Evolutionary conservation across 1,140 invertebrate genomes (phyloP), one percentile per base, ranked within the genome.

Genomic region (Hycleus phaleratus): DNA sequence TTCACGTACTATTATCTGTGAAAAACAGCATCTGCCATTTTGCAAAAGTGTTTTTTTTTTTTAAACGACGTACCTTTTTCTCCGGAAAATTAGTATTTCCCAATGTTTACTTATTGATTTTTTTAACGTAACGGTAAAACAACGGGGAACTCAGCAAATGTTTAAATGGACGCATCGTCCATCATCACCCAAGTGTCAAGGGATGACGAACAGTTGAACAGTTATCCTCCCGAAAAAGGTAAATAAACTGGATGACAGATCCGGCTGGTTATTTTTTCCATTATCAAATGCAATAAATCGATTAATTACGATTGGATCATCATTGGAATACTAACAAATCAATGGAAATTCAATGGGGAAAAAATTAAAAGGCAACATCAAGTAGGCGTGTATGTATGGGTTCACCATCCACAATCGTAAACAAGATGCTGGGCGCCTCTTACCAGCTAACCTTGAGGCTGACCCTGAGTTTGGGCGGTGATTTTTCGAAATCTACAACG

Each of bases 111-210:
- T 10, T 49, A 49, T 11, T 49, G 45, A 50, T 40, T 62, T 47
- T 50, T 51, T 62, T 44, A 39, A 56, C 39, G 56, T 54, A 65
- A 59, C 61, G 52, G 60, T 62, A 64, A 63, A 62, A 46, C 61
- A 51, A 51, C 55, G 58, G 48, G 51, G 59, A 26, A 58, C 67
- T 52, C 65, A 81, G 77, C 83, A 81, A 84, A 86, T 85, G 84
- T 83, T 85, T 88, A 86, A 87, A 95, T 95, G 92, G 93, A 95
- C 90, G 90, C 90, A 86, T 90, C 92, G 88, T 95, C 91, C 86
- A 95, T 96, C 84, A 95, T 95, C 79, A 93, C 91, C 79, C 92
- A 95, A 85, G 92, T 93, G 82, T 91, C 87, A 81, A 86, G 91
- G 80, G 92, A 95, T 87, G 92, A 95, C 83, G 91, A 95, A 82